These are phyloP conservation scores for Drosophila ustulata DNA, from an alignment of 2,888 invertebrate genomes.

Conservation along the genomic window DNA sequence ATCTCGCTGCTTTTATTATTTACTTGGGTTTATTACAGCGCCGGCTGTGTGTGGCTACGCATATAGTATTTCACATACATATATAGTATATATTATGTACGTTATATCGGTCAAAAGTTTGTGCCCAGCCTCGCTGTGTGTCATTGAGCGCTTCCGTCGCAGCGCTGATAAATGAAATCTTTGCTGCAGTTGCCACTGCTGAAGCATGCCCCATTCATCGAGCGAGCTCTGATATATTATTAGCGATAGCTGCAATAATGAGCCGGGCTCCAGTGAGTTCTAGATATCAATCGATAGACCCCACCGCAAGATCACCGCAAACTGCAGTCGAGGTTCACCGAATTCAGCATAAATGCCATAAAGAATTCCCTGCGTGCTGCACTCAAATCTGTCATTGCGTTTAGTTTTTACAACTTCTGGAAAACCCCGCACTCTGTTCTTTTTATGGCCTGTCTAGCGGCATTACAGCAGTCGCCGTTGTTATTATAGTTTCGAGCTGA, in stretches of 20 bases:
- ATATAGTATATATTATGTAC: not conserved
- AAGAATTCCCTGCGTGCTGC: constrained; percentile 28
- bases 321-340: constrained; percentile 4
- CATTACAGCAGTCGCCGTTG: constrained; percentile 5
- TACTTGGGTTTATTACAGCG: constrained; percentile 54
- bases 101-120: constrained; percentile 75
- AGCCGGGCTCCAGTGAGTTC: constrained; percentile 2
- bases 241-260: constrained; percentile 47
- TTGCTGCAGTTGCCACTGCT: constrained; percentile 26
- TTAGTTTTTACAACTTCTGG: constrained; percentile 66
- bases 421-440: constrained; percentile 38
- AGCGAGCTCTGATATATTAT: constrained; percentile 58
- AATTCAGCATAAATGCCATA: constrained; percentile 47
- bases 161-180: constrained; percentile 70
- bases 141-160: constrained; percentile 72
- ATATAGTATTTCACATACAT: not conserved
- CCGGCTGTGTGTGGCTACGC: constrained; percentile 18
- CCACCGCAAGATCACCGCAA: constrained; percentile 5
- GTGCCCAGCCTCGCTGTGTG: constrained; percentile 19
- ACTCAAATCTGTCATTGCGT: constrained; percentile 66
- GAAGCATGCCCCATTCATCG: constrained; percentile 49
- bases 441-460: constrained; percentile 59
- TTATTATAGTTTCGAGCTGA: constrained; percentile 4
- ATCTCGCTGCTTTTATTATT: constrained; percentile 39
- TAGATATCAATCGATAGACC: constrained; percentile 7